phyloP scores from a whole-genome alignment of 2,113 vertebrate species.

The Hippopotamus amphibius region DNA sequence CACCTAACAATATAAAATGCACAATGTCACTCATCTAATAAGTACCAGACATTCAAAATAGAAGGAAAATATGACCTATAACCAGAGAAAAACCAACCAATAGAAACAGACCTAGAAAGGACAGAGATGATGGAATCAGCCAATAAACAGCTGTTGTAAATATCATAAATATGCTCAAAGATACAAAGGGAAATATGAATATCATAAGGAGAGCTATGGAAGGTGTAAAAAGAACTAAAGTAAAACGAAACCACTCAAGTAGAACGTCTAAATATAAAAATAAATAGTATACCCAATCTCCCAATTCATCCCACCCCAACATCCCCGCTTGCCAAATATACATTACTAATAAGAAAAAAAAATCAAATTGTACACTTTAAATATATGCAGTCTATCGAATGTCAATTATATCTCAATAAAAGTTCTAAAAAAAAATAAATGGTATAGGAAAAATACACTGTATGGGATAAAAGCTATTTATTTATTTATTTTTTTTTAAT shows the following conservation, averaged over 20 bases:
- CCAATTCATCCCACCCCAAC: too few species aligned
- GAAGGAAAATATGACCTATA: background rate
- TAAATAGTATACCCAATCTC: background rate
- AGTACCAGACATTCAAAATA: background rate
- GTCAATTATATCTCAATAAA: too few species aligned
- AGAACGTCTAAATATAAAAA: background rate
- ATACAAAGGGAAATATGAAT: background rate
- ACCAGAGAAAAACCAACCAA: background rate
- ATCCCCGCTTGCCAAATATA: too few species aligned
- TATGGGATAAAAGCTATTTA: background rate
- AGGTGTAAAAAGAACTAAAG: background rate
- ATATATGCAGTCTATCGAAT: too few species aligned
- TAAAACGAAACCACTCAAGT: background rate
- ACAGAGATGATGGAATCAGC: background rate
- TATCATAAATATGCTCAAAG: background rate
- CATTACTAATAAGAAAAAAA: too few species aligned
- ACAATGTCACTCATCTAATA: background rate
- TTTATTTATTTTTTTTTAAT: too few species aligned
- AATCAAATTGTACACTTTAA: too few species aligned
- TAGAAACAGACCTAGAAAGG: background rate
- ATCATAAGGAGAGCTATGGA: background rate
- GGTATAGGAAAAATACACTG: background rate
- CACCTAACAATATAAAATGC: background rate
- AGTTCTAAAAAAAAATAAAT: background rate
- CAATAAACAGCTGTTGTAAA: background rate